These are phyloP conservation scores for Urocyon cinereoargenteus DNA, from an alignment of 2,797 vertebrate species.

Conservation along the genomic window DNA sequence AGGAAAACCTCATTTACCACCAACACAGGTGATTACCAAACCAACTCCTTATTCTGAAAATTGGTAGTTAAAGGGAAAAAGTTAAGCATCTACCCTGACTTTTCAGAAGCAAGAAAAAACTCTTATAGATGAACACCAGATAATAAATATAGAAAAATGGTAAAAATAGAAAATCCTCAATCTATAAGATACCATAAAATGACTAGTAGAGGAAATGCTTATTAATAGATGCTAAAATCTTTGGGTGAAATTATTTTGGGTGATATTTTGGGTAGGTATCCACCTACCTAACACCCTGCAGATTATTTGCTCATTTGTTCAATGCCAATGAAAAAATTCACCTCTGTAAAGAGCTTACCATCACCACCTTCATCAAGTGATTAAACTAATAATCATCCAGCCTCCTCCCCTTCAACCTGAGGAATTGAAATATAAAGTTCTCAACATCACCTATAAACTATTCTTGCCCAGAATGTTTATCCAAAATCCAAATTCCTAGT, in stretches of 20 bases:
- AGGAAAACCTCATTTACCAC: neutral
- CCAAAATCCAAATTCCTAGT: neutral
- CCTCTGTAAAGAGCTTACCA: neutral
- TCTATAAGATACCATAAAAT: neutral
- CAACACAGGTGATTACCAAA: neutral
- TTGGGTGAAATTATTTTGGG: neutral
- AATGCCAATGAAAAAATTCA: neutral
- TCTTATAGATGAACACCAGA: neutral
- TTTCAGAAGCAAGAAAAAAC: neutral
- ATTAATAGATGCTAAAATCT: neutral
- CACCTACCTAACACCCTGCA: neutral
- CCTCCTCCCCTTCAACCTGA: neutral
- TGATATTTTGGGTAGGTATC: too few relatives aligned
- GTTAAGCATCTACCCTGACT: neutral
- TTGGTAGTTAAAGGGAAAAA: neutral
- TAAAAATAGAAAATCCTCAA: neutral
- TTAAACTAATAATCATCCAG: neutral
- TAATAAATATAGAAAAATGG: neutral
- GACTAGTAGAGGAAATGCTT: neutral
- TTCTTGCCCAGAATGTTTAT: neutral
- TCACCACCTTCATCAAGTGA: neutral
- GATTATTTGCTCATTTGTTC: neutral
- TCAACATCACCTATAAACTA: neutral
- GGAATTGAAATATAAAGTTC: neutral
- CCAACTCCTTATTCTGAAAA: neutral